Evolutionary conservation across 2,888 invertebrate species (phyloP), one percentile per base, ranked within the genome.

Genomic region (Camptogramma bilineatum): DNA sequence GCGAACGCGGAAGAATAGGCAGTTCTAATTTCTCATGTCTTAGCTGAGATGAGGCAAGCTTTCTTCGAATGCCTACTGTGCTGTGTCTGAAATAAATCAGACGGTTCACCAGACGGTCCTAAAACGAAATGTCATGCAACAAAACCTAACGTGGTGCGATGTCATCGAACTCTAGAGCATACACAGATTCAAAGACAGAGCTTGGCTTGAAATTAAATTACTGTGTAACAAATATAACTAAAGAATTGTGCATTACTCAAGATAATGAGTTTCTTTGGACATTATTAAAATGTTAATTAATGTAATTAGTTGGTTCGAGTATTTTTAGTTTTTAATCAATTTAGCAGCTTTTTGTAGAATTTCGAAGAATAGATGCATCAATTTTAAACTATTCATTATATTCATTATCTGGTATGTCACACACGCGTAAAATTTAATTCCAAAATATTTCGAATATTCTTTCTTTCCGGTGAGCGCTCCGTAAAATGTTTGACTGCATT

Each of bases 111-210:
- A 89, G 88, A 88, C 88, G 79, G 81, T 78, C 78, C 81, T 80
- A 86, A 86, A 87, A 83, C 85, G 81, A 82, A 88, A 90, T 90
- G 91, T 90, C 90, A 87, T 83, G 76, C 81, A 88, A 88, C 88
- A 87, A 89, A 88, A 90, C 87, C 78, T 75, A 75, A 72, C 64
- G 68, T 65, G 66, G 74, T 70, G 67, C 70, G 72, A 78, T 80
- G 88, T 86, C 90, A 81, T 81, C 80, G 88, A 80, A 79, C 88
- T 77, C 71, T 71, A 73, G 73, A 57, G 59, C 56, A 60, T 68
- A 65, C 62, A 57, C 54, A 18, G 19, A 31, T 60, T 24, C 18
- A 18, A 48, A 3, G 9, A 18, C 28, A 28, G 28, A 28, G 8
- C 13, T 24, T 3, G 16, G 46, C 18, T 44, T 54, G 24, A 48